Base-by-base conservation (phyloP, 1,140 invertebrate genomes). In the Neodiprion lecontei region DNA sequence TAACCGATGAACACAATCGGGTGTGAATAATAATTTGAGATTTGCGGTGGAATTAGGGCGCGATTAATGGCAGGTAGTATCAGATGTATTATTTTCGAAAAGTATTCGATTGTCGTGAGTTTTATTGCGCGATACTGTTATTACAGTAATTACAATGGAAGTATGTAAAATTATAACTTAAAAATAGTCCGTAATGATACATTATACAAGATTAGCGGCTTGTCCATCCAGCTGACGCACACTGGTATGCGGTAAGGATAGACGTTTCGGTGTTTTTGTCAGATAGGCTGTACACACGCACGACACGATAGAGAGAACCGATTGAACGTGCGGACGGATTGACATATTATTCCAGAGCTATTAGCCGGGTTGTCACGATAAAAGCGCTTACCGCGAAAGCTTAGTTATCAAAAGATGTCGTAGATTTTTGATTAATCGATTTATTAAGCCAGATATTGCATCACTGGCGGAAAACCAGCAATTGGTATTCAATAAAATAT, bases 341-440 rank as follows among this genome's bases (percentile, higher is more conserved):
- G 67, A 69, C 67, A 69, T 69, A 69, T 69, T 69, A 69, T 69
- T 69, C 21, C 67, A 47, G 40, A 21, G 67, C 67, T 69, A 69
- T 69, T 69, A 69, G 67, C 67, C 67, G n/a, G 67, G 67, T 21
- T 69, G 67, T 69, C 67, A 21, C 40, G 67, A 69, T 69, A 69
- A 69, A 69, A 47, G 67, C 67, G 67, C 67, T 69, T 69, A 69
- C 21, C 67, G 40, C 67, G 7, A 69, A 69, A 69, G 67, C 67
- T 69, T 69, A 23, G 40, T 69, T 69, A 69, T 69, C 67, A 21
- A 23, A 69, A 11, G 67, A 69, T 47, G 67, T 69, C 67, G 67
- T 69, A 69, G 67, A 69, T 69, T 69, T 69, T 69, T 69, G 67
- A 69, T 69, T 69, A 69, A 69, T 69, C 67, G 67, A 47, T 69